Base-by-base conservation (phyloP, 2,888 invertebrate species). In the Nomada fucata region DNA sequence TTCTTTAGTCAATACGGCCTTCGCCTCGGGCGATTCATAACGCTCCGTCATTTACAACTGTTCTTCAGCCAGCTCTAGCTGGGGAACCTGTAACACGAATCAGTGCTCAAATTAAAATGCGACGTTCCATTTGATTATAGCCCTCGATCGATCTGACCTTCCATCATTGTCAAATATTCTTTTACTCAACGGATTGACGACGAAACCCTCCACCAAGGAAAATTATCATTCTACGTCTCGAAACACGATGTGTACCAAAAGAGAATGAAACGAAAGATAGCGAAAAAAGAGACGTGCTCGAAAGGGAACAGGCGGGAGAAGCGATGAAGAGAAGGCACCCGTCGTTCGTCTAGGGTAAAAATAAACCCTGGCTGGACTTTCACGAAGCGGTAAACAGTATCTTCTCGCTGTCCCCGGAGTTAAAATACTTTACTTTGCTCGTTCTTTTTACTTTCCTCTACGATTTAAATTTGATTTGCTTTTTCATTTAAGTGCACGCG, bases 11-110 rank as follows among this genome's bases (percentile, higher is more conserved):
- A 92, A 73, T 52, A 84, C 79, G 63, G 79, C 84, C 70, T 83
- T 84, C 61, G 88, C 87, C 57, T 92, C 91, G 18, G 93, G 91
- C 71, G 92, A 84, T 88, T 89, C 89, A 89, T 93, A 91, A 29
- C 85, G 88, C 64, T 86, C 85, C 83, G 92, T 91, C 93, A 93
- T 93, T 91, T 90, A 91, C 82, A 36, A 67, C 44, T 64, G n/a
- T 65, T 53, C 36, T 20, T 55, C 60, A 29, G 29, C 57, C 11
- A 2, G 29, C 53, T 42, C n/a, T 11, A 15, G 23, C 20, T 53
- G n/a, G 15, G n/a, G 26, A 61, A 77, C 71, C 83, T 83, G 78
- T 59, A 78, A 77, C 57, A 63, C 2, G 67, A 59, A 68, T 59
- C 57, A 36, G 18, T 73, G 61, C 60, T 69, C 44, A 4, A 72